Evolutionary conservation across 2,888 invertebrate species (phyloP).

Genomic region (Iphiclides podalirius): DNA sequence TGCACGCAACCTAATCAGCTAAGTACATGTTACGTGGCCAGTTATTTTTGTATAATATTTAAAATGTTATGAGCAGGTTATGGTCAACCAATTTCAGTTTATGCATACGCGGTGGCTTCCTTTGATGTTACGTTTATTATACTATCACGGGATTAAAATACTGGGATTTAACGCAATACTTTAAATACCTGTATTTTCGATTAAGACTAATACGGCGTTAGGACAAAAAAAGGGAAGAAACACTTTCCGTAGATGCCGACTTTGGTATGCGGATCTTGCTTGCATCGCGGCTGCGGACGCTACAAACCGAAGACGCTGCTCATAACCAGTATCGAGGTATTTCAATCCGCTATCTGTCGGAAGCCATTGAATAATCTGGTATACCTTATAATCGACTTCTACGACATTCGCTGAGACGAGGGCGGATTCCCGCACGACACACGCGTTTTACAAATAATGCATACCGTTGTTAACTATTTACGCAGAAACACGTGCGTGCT

Average conservation of each 20-base stretch:
- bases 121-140: no score
- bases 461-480: no score
- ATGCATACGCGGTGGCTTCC: no score
- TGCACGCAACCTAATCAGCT: slow-evolving; percentile 1
- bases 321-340: slow-evolving; percentile 1
- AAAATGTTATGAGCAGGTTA: neutral
- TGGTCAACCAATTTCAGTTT: neutral
- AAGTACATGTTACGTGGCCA: neutral
- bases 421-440: neutral
- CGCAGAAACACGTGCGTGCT: no score
- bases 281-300: neutral
- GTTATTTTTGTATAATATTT: neutral
- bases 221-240: neutral
- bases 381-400: neutral
- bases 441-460: no score
- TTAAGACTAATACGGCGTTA: no score
- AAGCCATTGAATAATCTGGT: neutral
- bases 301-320: neutral
- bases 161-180: no score
- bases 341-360: neutral
- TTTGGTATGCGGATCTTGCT: neutral
- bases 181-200: no score
- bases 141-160: neutral
- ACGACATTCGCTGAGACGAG: neutral
- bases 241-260: neutral